Evolutionary conservation across 2,888 invertebrate genomes (phyloP).

Genomic region (Lottia scabra): DNA sequence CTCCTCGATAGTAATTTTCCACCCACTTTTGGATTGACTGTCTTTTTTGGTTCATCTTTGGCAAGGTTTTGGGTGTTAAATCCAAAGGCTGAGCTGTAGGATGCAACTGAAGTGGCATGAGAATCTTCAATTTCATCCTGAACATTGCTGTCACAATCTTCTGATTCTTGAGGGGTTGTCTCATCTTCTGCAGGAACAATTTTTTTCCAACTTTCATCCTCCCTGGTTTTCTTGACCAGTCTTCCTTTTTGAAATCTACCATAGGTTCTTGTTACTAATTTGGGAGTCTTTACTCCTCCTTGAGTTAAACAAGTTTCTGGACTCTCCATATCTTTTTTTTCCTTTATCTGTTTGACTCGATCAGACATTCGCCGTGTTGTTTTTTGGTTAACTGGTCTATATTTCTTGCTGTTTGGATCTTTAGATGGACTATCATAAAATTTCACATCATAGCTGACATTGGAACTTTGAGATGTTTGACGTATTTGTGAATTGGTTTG

Average conservation of each 20-base stretch:
- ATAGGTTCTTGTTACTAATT: slow-evolving; percentile 2
- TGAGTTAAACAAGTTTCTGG: neutral
- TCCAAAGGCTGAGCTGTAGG: neutral
- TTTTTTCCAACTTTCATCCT: neutral
- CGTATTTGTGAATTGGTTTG: no score
- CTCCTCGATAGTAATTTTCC: no score
- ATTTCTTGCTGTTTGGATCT: neutral
- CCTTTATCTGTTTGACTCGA: neutral
- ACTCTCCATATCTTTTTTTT: neutral
- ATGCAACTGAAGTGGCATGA: no score
- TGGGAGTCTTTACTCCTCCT: neutral
- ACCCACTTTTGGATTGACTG: no score
- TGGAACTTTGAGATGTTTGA: neutral
- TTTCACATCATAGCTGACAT: neutral
- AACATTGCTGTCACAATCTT: no score
- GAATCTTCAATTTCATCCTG: no score
- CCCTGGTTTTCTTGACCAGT: neutral
- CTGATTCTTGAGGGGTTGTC: no score
- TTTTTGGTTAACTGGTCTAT: neutral
- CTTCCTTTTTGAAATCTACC: neutral
- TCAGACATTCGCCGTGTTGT: neutral
- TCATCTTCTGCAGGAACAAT: neutral
- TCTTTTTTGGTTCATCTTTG: no score
- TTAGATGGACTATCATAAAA: neutral
- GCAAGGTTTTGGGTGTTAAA: neutral